Base-by-base conservation (phyloP, 2,113 vertebrate genomes). In the Rattus rattus region DNA sequence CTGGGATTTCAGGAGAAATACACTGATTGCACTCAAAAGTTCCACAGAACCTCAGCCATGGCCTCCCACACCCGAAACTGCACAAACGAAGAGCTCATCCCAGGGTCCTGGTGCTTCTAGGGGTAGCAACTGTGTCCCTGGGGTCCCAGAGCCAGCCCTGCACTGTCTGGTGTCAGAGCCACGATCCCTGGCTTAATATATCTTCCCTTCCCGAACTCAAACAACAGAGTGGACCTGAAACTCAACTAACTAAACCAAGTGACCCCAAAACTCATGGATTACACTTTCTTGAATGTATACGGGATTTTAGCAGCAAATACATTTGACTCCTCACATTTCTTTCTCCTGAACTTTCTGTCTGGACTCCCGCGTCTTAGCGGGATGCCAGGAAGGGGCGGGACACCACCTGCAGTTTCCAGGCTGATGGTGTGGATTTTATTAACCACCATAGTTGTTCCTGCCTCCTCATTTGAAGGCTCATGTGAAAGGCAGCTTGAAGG, bases 261-360 rank as follows among this genome's bases (percentile, higher is more conserved):
- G 56, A 65, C 75, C 86, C n/a, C 75, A 75, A 92, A 96, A 63
- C 86, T 95, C 36, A 75, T 28, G 77, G 76, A 36, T 95, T 70
- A 26, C 0, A 1, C 88, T 96, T 91, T 77, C 91, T 75, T 72
- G 88, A 79, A 70, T 61, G 80, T 79, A 39, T 56, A 26, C 54
- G 67, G 19, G 17, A 85, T 87, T 73, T 88, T 75, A 84, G 52
- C 76, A 81, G 91, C 95, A 95, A 97, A 94, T 49, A 16, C 49
- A 90, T 63, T 80, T 92, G 63, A 63, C 56, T 52, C 75, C 26
- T 54, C 83, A 73, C 65, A 61, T 72, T 93, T 70, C 76, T 49
- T 72, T 80, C 94, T 94, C 75, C 67, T 49, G 56, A 90, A 65
- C 33, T 80, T 97, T 94, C 87, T 19, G 28, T 91, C 86, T 47